Conservation (phyloP, 2,797 vertebrate genomes). For the Sebastes minor region DNA sequence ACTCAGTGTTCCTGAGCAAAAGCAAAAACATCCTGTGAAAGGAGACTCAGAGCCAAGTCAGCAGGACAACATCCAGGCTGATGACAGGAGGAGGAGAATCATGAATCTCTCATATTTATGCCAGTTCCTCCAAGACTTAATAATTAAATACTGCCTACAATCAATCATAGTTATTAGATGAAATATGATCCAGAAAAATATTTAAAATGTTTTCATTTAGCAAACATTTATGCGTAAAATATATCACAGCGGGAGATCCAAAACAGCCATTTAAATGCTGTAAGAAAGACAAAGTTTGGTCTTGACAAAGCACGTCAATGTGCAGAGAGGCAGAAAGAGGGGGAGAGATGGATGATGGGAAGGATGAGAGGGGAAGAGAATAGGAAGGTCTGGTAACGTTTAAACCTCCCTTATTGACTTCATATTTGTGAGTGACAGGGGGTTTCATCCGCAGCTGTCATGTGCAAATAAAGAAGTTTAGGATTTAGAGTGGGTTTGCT, state of each 20-base stretch:
- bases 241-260: background rate
- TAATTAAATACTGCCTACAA: constrained; percentile 6
- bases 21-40: constrained; percentile 39
- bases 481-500: constrained; percentile 30
- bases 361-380: background rate
- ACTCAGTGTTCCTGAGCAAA: constrained; percentile 19
- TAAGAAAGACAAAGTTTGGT: background rate
- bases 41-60: constrained; percentile 11
- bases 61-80: constrained; percentile 16
- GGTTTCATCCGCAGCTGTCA: constrained; percentile 36
- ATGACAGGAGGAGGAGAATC: constrained; percentile 16
- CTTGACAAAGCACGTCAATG: constrained; percentile 2
- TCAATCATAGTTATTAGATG: background rate
- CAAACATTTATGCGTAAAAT: background rate
- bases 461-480: constrained; percentile 19
- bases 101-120: constrained; percentile 9
- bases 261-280: background rate
- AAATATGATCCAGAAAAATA: background rate
- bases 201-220: background rate
- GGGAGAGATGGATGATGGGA: constrained; percentile 10
- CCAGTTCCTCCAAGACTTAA: background rate
- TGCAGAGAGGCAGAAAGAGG: background rate
- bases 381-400: constrained; percentile 46
- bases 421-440: constrained; percentile 34
- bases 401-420: constrained; percentile 40